Base-by-base conservation (phyloP, 2,797 vertebrate genomes). In the Brachymystax lenok region DNA sequence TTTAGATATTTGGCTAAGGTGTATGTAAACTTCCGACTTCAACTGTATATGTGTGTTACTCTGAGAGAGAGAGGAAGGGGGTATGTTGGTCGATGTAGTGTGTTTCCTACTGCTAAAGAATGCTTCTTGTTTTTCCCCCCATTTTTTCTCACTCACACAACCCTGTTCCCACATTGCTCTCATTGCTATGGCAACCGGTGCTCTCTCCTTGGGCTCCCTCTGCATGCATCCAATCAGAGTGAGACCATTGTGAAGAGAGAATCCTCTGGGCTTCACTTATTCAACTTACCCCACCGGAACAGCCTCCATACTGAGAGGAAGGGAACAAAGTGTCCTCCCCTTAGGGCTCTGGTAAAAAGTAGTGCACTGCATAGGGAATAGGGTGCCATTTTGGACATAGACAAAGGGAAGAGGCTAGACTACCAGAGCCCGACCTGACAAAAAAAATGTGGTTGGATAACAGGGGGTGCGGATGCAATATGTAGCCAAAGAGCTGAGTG, bases 231-330 rank as follows among this genome's bases (percentile, higher is more conserved):
- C 93, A 95, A 95, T 94, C 93, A 94, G 91, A 94, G 89, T 75
- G 88, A 93, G 92, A 94, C 94, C 93, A 94, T 94, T 94, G 93
- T 93, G 91, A 93, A 94, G 93, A 94, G 93, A 94, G 93, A 94
- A 92, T 95, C 92, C 93, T 92, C 89, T 82, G 84, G 93, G 92
- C 92, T 93, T 46, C 40, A 46, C 40, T 94, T 93, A 93, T 93
- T 94, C 92, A 93, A 93, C 91, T 92, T 92, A 92, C 89, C 90
- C 89, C 90, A 91, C 40, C 40, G 40, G 40, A 46, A 90, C 75
- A 88, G 90, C 92, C 89, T 91, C 84, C 84, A 82, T 52, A 30
- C 84, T 90, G 87, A 89, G 93, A 91, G 87, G 87, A 82, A 85
- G 88, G 89, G 87, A 93, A 93, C 40, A 46, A 46, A 46, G 10